Evolutionary conservation across 1,140 invertebrate genomes (phyloP).

Genomic region (Pseudoatta argentina): DNA sequence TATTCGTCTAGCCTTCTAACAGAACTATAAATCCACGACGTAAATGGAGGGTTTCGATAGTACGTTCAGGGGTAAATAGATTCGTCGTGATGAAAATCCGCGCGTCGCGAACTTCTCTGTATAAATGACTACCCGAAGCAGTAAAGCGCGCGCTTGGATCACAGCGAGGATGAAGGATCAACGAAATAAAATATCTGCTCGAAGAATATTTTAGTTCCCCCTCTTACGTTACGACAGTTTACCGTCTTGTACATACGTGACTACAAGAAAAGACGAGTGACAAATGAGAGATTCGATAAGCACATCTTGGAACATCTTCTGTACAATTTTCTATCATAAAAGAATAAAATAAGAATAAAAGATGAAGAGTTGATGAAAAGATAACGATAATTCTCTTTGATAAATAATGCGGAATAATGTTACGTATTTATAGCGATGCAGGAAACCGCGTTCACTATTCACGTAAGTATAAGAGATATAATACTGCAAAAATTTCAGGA

Average conservation of each 20-base stretch:
- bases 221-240: not conserved
- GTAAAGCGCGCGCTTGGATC: constrained; percentile 19
- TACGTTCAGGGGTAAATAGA: constrained; percentile 47
- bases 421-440: not conserved
- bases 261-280: not conserved
- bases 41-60: constrained; percentile 48
- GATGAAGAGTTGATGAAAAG: not conserved
- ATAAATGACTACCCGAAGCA: not conserved
- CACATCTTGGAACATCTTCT: too few species aligned
- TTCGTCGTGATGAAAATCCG: constrained; percentile 60
- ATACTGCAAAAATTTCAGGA: constrained; percentile 35
- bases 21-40: constrained; percentile 56
- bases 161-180: constrained; percentile 1
- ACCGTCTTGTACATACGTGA: not conserved
- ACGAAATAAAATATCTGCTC: constrained; percentile 34
- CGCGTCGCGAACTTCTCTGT: constrained; percentile 15
- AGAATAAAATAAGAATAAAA: not conserved
- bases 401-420: constrained; percentile 13
- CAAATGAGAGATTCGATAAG: not conserved
- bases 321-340: not conserved
- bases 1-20: constrained; percentile 63
- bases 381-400: not conserved
- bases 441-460: not conserved
- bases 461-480: not conserved
- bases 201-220: not conserved